phyloP scores from a whole-genome alignment of 2,113 vertebrate genomes.

The Panthera uncia region DNA sequence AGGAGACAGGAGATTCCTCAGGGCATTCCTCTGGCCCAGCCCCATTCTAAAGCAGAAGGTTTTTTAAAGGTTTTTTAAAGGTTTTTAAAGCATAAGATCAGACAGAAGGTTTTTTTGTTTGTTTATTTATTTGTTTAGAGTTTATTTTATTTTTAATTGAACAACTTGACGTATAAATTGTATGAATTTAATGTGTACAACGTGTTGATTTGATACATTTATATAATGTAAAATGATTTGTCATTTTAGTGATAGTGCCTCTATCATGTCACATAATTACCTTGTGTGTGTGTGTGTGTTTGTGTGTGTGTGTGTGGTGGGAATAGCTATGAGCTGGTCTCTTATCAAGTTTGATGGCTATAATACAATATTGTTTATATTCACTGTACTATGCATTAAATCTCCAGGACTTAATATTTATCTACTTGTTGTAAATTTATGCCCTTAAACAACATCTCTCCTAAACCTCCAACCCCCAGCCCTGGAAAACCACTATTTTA shows the following conservation, averaged over 20 bases:
- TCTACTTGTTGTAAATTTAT: neutral
- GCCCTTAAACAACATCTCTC: neutral
- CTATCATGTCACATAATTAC: neutral
- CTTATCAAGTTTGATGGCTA: neutral
- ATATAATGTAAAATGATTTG: neutral
- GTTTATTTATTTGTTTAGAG: neutral
- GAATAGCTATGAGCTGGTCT: neutral
- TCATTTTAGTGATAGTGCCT: neutral
- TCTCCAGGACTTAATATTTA: neutral
- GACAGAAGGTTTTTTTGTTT: neutral
- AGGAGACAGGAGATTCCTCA: neutral
- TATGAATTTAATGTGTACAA: neutral
- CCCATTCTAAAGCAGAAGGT: neutral
- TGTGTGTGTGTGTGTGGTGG: neutral
- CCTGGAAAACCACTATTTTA: neutral
- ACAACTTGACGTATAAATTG: neutral
- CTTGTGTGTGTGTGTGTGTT: too few species aligned
- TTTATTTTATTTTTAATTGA: neutral
- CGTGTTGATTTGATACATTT: neutral
- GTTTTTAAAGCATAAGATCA: neutral
- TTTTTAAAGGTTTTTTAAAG: neutral
- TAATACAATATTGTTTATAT: neutral
- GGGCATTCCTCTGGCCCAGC: neutral
- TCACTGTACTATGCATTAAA: neutral
- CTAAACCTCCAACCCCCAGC: neutral